Percentiles rank a stretch among this genome's conserved stretches.
phyloP scores from a whole-genome alignment of 2,888 invertebrate genomes.

The Ophonus ardosiacus region DNA sequence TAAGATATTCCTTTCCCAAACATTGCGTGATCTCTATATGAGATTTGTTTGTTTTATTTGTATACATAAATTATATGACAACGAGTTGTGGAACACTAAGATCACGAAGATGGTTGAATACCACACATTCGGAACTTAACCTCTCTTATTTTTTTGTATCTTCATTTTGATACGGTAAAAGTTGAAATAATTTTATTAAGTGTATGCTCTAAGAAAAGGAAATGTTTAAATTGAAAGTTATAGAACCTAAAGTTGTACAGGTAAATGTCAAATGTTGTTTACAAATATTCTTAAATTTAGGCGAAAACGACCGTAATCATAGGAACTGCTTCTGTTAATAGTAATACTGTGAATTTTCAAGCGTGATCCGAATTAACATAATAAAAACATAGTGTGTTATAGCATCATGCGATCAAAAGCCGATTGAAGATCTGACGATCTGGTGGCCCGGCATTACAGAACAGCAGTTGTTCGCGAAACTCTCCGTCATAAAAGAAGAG shows the following conservation, averaged over 20 bases:
- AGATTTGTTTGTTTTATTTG: not conserved
- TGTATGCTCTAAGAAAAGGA: too few relatives aligned
- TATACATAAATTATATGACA: not conserved
- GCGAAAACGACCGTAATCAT: not conserved
- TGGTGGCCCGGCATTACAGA: not conserved
- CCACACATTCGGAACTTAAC: not conserved
- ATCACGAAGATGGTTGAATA: not conserved
- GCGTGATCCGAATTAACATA: conserved; percentile 12
- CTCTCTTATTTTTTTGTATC: not conserved
- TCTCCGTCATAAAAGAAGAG: conserved; percentile 12
- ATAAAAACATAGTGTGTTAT: conserved; percentile 6
- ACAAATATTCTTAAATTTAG: too few relatives aligned
- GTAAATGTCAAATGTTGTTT: too few relatives aligned
- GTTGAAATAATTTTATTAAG: too few relatives aligned
- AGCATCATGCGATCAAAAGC: conserved; percentile 8
- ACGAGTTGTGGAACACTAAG: not conserved
- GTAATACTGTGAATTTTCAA: conserved; percentile 3
- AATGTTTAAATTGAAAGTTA: too few relatives aligned
- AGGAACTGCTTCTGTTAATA: not conserved
- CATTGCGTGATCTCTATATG: conserved; percentile 14
- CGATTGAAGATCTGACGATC: not conserved
- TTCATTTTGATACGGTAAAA: not conserved
- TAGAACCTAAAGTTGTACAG: too few relatives aligned
- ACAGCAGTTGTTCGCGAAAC: not conserved
- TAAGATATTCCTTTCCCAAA: conserved; percentile 24